phyloP scores from a whole-genome alignment of 2,797 vertebrate genomes.

The Limnodromus scolopaceus region DNA sequence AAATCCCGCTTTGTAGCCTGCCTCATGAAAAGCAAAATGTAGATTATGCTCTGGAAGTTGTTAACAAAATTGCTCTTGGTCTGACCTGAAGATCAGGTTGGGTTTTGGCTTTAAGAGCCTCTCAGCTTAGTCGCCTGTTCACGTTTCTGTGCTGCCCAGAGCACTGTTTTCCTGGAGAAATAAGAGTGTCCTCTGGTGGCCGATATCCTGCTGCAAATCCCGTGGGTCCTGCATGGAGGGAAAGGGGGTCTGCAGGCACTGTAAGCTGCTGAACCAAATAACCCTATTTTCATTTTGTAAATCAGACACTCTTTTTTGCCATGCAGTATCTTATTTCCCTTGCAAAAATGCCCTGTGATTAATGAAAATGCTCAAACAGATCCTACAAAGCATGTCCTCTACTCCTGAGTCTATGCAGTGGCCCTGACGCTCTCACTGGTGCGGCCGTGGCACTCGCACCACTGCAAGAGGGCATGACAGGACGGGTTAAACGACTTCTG shows the following conservation, averaged over 20 bases:
- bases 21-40: background rate
- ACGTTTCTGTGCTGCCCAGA: background rate
- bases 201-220: background rate
- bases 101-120: background rate
- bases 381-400: background rate
- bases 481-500: background rate
- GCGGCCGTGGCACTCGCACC: fast-evolving
- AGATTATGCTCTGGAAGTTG: background rate
- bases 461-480: fast-evolving
- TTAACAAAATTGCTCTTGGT: background rate
- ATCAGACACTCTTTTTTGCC: background rate
- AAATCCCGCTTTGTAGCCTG: background rate
- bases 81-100: background rate
- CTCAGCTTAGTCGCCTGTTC: fast-evolving
- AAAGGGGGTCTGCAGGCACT: background rate
- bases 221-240: fast-evolving
- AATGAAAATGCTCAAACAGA: fast-evolving
- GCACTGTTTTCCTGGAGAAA: background rate
- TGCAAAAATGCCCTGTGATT: background rate
- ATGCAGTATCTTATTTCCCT: background rate
- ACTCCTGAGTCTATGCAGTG: fast-evolving
- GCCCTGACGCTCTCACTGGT: fast-evolving
- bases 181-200: slow-evolving; percentile 53
- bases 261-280: background rate
- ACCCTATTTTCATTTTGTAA: background rate